phyloP scores from a whole-genome alignment of 2,797 vertebrate genomes.

The Girardinus metallicus region DNA sequence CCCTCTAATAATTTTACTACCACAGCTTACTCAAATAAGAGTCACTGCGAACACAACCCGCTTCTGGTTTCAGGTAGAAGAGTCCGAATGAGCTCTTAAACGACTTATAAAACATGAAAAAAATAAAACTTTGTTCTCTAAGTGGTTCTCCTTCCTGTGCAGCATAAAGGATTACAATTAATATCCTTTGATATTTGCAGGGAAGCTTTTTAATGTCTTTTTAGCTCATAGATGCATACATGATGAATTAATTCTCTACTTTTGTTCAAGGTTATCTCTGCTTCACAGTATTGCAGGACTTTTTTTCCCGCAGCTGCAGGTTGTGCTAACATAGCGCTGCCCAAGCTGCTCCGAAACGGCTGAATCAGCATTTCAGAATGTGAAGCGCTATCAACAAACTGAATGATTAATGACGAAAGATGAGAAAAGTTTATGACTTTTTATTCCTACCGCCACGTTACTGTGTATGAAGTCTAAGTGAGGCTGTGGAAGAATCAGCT shows the following conservation, averaged over 20 bases:
- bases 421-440: conserved; percentile 27
- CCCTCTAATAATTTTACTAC: conserved; percentile 40
- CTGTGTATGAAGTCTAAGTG: background rate
- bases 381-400: conserved; percentile 59
- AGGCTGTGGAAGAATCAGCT: background rate
- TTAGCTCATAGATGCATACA: conserved; percentile 18
- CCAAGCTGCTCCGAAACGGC: conserved; percentile 14
- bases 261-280: conserved; percentile 37
- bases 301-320: conserved; percentile 20
- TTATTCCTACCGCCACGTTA: background rate
- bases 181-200: conserved; percentile 25
- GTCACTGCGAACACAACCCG: conserved; percentile 3
- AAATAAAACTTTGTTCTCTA: background rate
- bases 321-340: conserved; percentile 47
- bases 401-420: conserved; percentile 51
- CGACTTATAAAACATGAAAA: background rate
- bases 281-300: conserved; percentile 33
- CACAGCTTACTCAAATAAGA: conserved; percentile 54
- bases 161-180: background rate
- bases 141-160: background rate
- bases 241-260: background rate
- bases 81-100: conserved; percentile 5
- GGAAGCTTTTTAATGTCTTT: conserved; percentile 13
- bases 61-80: conserved; percentile 15
- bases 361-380: conserved; percentile 47